These are phyloP conservation scores for Dicrostonyx torquatus DNA, from an alignment of 2,797 vertebrate genomes.

Conservation along the genomic window DNA sequence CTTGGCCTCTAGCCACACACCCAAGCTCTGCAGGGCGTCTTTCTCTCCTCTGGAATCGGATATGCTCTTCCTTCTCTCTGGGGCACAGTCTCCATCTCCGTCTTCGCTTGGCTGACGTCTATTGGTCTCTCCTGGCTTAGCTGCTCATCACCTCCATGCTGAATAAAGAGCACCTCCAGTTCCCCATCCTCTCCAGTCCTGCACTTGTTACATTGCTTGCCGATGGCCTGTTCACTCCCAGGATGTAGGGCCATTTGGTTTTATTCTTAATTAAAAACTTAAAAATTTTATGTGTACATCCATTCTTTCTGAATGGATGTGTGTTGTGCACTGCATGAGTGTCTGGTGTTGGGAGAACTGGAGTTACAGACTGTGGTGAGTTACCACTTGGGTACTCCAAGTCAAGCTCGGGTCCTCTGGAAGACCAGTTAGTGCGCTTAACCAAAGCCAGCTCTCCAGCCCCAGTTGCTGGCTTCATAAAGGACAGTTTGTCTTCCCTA, in stretches of 20 bases:
- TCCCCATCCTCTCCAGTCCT: not conserved
- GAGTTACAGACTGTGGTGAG: not conserved
- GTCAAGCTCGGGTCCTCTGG: not conserved
- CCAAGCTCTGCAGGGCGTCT: not conserved
- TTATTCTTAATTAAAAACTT: not conserved
- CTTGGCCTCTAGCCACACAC: not conserved
- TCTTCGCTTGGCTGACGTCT: not conserved
- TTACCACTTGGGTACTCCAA: not conserved
- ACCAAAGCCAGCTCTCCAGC: not conserved
- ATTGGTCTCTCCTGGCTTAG: not conserved
- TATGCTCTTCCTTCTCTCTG: not conserved
- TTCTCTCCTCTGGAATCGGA: not conserved
- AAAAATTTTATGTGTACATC: not conserved
- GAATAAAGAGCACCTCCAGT: not conserved
- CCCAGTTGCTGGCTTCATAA: not conserved
- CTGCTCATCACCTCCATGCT: not conserved
- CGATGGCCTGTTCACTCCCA: not conserved
- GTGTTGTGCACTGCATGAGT: not conserved
- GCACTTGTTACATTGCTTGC: fast-evolving
- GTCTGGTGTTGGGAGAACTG: not conserved
- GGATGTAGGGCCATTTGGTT: not conserved
- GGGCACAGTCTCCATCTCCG: not conserved
- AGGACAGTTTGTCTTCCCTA: not conserved
- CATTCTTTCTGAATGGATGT: not conserved
- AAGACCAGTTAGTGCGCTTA: not conserved